These are phyloP conservation scores for Neofelis nebulosa DNA, from an alignment of 2,113 vertebrate genomes.

Conservation along the genomic window DNA sequence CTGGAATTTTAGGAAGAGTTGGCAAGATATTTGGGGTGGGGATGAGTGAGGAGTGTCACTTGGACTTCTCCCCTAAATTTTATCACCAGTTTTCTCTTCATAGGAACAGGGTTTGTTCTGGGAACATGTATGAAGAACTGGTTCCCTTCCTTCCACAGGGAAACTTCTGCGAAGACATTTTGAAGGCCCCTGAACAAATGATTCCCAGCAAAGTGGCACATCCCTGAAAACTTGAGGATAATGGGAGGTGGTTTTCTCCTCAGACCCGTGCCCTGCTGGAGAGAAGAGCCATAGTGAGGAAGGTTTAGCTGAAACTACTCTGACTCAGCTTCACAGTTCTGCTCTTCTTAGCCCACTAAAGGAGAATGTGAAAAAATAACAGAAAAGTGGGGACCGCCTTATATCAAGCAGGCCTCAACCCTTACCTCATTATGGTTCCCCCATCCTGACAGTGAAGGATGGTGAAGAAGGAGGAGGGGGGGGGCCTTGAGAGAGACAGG, in stretches of 20 bases:
- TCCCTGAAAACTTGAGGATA: not conserved
- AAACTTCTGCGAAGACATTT: not conserved
- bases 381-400: not conserved
- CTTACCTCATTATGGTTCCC: constrained; percentile 85
- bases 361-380: not conserved
- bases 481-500: not conserved
- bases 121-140: not conserved
- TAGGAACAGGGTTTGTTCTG: not conserved
- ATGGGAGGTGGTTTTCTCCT: not conserved
- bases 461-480: not conserved
- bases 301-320: not conserved
- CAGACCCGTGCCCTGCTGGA: too few species aligned
- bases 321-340: not conserved
- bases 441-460: not conserved
- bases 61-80: not conserved
- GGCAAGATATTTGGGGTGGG: not conserved
- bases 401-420: constrained; percentile 72
- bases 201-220: not conserved
- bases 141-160: not conserved
- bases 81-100: not conserved
- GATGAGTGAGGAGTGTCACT: not conserved
- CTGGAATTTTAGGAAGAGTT: not conserved
- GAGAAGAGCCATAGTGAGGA: not conserved
- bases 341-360: not conserved
- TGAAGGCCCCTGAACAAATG: not conserved